Percentiles rank a stretch among this genome's conserved stretches.
Evolutionary conservation across 1,140 invertebrate species (phyloP).

Genomic region (Lordiphosa clarofinis): DNA sequence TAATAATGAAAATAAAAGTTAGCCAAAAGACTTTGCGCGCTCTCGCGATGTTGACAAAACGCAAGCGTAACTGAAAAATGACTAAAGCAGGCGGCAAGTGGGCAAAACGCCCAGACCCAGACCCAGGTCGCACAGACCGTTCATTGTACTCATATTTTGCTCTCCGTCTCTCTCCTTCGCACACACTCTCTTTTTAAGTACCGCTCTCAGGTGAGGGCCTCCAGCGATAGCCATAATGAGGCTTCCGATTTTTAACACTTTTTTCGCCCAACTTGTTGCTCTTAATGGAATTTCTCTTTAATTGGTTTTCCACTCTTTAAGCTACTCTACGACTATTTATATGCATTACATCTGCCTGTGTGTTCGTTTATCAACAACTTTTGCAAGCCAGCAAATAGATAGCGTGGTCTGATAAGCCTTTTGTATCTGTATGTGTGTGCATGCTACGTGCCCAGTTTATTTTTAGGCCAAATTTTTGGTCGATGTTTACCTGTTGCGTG

Average conservation of each 20-base stretch:
- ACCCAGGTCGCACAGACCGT: conserved; percentile 28
- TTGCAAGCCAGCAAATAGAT: conserved; percentile 56
- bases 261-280: background rate
- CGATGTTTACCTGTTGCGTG: conserved; percentile 59
- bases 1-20: conserved; percentile 32
- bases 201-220: conserved; percentile 14
- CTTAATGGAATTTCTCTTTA: conserved; percentile 5
- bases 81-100: conserved; percentile 68
- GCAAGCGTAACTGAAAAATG: conserved; percentile 76
- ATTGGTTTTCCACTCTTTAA: conserved; percentile 6
- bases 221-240: conserved; percentile 29
- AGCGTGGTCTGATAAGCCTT: conserved; percentile 46
- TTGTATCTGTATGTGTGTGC: conserved; percentile 19
- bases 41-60: conserved; percentile 73
- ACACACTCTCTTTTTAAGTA: conserved; percentile 17
- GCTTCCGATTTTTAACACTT: conserved; percentile 19
- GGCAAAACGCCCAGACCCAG: conserved; percentile 51
- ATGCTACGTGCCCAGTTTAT: conserved; percentile 33
- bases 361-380: conserved; percentile 57
- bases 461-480: conserved; percentile 54
- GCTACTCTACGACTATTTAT: conserved; percentile 14
- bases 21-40: conserved; percentile 38
- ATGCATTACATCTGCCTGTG: conserved; percentile 8
- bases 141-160: conserved; percentile 35
- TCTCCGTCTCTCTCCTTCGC: conserved; percentile 9